Evolutionary conservation across 2,113 vertebrate genomes (phyloP).

Genomic region (Hylia prasina): DNA sequence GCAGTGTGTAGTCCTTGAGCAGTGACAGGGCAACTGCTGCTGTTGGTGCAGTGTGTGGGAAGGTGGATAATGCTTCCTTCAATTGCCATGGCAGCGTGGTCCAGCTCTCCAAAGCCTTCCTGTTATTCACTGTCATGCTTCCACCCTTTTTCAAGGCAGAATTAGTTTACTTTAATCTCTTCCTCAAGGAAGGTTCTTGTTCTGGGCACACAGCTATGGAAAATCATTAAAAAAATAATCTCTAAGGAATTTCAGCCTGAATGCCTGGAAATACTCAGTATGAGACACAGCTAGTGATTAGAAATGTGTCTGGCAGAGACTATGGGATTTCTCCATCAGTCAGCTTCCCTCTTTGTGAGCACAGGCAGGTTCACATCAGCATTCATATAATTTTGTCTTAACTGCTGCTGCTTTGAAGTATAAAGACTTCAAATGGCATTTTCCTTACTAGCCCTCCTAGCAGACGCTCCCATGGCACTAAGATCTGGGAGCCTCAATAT

Average conservation of each 20-base stretch:
- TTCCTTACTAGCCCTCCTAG: neutral
- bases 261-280: neutral
- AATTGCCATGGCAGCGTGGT: neutral
- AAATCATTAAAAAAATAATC: neutral
- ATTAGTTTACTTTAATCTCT: slow-evolving; percentile 8
- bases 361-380: neutral
- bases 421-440: neutral
- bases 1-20: neutral
- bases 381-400: neutral
- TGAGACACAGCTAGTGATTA: neutral
- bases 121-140: slow-evolving; percentile 11
- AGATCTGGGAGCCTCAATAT: neutral
- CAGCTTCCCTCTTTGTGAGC: neutral
- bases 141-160: slow-evolving; percentile 4
- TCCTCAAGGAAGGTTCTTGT: neutral
- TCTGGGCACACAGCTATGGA: neutral
- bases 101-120: neutral
- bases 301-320: neutral
- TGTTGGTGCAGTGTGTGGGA: neutral
- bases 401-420: neutral
- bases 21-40: neutral
- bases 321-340: neutral
- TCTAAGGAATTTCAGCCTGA: neutral
- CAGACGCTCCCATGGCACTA: neutral
- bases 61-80: neutral